phyloP scores from a whole-genome alignment of 2,797 vertebrate species.

The Enteromius treurensis region DNA sequence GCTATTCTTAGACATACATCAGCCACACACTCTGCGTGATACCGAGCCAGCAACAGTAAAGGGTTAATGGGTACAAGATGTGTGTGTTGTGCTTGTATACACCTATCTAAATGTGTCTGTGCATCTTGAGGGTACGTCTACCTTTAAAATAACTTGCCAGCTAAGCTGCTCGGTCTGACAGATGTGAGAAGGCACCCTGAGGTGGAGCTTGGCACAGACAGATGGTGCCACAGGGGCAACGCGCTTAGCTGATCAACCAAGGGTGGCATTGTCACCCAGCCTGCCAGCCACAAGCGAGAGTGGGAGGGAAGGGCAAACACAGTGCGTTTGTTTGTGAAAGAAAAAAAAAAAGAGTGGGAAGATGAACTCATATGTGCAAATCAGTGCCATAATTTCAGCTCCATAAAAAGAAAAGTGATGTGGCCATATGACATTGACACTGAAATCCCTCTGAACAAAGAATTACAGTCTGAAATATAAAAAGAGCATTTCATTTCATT shows the following conservation, averaged over 20 bases:
- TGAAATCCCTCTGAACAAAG: neutral
- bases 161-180: constrained; percentile 75
- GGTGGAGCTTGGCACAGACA: constrained; percentile 81
- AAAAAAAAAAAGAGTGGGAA: constrained; percentile 10
- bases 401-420: neutral
- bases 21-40: constrained; percentile 18
- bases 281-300: constrained; percentile 54
- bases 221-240: constrained; percentile 84
- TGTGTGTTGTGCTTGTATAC: constrained; percentile 29
- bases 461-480: neutral
- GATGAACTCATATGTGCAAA: constrained; percentile 13
- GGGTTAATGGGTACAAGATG: constrained; percentile 57
- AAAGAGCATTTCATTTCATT: neutral
- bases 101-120: constrained; percentile 34
- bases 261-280: constrained; percentile 52
- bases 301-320: constrained; percentile 4
- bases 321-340: constrained; percentile 34
- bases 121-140: constrained; percentile 65
- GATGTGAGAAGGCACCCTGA: constrained; percentile 77
- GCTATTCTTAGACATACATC: constrained; percentile 23
- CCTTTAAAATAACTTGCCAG: constrained; percentile 80
- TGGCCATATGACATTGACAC: neutral
- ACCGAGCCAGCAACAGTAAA: constrained; percentile 29
- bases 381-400: neutral
- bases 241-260: constrained; percentile 76